These are phyloP conservation scores for Simalia tracyae DNA, from an alignment of 2,797 vertebrate genomes.

Conservation along the genomic window DNA sequence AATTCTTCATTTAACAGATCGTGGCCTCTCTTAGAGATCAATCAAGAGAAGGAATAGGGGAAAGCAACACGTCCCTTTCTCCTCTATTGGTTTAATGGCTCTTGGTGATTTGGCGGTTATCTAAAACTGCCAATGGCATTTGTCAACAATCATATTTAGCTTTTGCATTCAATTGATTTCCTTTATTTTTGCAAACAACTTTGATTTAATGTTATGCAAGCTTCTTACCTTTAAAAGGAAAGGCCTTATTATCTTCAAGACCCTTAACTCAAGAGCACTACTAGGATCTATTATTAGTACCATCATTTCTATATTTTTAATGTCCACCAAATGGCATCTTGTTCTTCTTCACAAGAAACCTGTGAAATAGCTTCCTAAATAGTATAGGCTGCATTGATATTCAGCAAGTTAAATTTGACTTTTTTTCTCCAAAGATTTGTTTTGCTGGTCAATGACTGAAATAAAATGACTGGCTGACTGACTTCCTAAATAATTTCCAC, in stretches of 20 bases:
- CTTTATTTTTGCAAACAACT: conserved; percentile 18
- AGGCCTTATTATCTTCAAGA: background rate
- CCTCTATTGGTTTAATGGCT: conserved; percentile 19
- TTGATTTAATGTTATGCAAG: background rate
- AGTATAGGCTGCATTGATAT: background rate
- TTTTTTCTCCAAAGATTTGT: background rate
- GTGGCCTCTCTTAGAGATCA: fast-evolving
- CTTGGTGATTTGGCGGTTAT: conserved; percentile 7
- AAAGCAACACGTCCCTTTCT: background rate
- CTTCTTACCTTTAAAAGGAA: background rate
- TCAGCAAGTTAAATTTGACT: background rate
- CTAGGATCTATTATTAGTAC: background rate
- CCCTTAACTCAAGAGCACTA: background rate
- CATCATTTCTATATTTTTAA: background rate
- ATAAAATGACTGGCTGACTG: background rate
- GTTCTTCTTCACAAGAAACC: background rate
- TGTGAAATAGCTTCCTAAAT: background rate
- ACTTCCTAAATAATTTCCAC: background rate
- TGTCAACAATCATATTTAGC: conserved; percentile 14
- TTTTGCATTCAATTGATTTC: background rate
- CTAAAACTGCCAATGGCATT: conserved; percentile 8
- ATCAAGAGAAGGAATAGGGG: background rate
- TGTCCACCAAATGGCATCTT: background rate
- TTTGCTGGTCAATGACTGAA: background rate
- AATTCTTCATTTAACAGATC: background rate